A percentile compares a stretch with the other conserved stretches of the same genome.
Conservation (phyloP, 2,797 vertebrate species). For the Hylomyscus alleni region DNA sequence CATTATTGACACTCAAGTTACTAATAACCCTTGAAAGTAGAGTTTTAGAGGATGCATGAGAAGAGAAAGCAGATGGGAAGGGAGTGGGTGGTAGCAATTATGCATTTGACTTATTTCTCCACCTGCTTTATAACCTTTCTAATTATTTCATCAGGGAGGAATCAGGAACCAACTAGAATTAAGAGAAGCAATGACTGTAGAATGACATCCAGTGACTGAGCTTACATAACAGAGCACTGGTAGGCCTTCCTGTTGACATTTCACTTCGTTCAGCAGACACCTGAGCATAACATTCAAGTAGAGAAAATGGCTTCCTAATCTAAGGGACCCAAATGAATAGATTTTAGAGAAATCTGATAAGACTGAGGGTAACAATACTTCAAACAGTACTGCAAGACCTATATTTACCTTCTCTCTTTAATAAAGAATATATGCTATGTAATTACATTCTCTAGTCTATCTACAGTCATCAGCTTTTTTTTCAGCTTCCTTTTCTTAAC, state of each 20-base stretch:
- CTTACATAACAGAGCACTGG: not conserved
- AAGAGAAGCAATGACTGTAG: slow-evolving; percentile 21
- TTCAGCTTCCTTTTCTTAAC: slow-evolving; percentile 33
- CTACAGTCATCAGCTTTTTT: not conserved
- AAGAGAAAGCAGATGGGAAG: not conserved
- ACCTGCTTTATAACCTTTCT: slow-evolving; percentile 5
- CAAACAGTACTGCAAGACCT: not conserved
- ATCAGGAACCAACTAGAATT: slow-evolving; percentile 39
- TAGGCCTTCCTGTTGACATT: slow-evolving; percentile 7
- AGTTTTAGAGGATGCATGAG: not conserved
- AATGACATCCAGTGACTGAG: slow-evolving; percentile 29
- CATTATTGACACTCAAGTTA: not conserved
- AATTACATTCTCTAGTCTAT: slow-evolving; percentile 40
- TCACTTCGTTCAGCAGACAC: not conserved
- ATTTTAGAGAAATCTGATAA: not conserved
- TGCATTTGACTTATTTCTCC: slow-evolving; percentile 9
- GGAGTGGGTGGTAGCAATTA: not conserved
- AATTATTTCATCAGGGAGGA: slow-evolving; percentile 44
- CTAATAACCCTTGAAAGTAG: not conserved
- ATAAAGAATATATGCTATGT: slow-evolving; percentile 20
- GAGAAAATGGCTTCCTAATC: slow-evolving; percentile 20
- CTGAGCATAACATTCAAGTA: slow-evolving; percentile 18
- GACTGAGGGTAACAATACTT: not conserved
- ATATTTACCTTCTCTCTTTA: not conserved
- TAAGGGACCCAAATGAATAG: not conserved